Base-by-base conservation (phyloP, 1,140 invertebrate species). In the Drosophila trapezifrons region DNA sequence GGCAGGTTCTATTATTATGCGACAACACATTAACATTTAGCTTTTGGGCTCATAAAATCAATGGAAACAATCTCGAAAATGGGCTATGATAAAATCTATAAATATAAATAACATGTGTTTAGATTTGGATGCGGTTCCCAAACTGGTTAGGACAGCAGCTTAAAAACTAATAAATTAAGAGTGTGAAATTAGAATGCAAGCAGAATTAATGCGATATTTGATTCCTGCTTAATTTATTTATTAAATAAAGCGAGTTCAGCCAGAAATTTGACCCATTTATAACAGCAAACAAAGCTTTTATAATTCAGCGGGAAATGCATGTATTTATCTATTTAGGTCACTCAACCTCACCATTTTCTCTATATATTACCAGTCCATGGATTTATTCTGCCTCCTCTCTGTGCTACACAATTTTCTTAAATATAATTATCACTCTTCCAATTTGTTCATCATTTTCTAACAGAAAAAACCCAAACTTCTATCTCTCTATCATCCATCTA, bases 11-110 rank as follows among this genome's bases (percentile, higher is more conserved):
- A 27, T 32, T 40, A 47, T 47, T 47, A 29, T 46, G 15, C 35
- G 10, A 22, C 10, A 29, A 27, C 40, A 17, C 27, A 47, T 29
- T 35, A 47, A 51, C 38, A 54, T 55, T 55, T 38, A 56, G 17
- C 63, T 52, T 20, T n/a, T 18, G 37, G 10, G 35, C 52, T 20
- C 58, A 75, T 76, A 67, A 76, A 76, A 66, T 35, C 27, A 43
- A 46, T 66, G 40, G 2, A 66, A 76, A 59, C 49, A 37, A 46
- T 54, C 20, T 54, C 35, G 40, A 55, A 66, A 76, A 76, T 52
- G 60, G 38, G 10, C 20, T 43, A 10, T 18, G 35, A 67, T 38
- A n/a, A 40, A 70, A 47, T 56, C 64, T 22, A 40, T 69, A 56
- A 40, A 25, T 40, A 62, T 69, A 69, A 66, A 69, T 52, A 35